Conservation (phyloP, 2,113 vertebrate species). For the Tupaia chinensis region DNA sequence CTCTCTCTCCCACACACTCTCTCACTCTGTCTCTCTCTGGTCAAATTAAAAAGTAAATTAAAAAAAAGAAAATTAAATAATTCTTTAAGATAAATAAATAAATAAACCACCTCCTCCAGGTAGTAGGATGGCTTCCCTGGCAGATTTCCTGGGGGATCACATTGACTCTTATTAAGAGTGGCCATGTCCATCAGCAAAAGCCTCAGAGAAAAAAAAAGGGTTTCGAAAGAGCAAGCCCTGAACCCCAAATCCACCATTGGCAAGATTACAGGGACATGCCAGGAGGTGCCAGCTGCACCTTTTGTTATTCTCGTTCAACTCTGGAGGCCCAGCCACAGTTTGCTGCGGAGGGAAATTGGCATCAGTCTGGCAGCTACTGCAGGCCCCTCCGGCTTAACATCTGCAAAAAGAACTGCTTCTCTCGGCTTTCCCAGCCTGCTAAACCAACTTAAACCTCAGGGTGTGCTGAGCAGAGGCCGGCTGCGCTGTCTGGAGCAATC, state of each 20-base stretch:
- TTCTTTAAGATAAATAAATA: no score
- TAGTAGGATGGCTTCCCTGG: neutral
- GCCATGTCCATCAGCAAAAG: neutral
- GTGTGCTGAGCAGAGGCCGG: neutral
- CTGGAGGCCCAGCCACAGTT: neutral
- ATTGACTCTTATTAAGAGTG: neutral
- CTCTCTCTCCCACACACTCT: no score
- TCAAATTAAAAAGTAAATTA: no score
- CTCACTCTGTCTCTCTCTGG: no score
- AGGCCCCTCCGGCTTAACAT: neutral
- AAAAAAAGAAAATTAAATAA: no score
- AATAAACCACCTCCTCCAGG: neutral
- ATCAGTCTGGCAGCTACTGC: neutral
- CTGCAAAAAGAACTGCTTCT: neutral
- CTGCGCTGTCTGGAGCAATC: slow-evolving; percentile 1
- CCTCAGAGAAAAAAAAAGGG: no score
- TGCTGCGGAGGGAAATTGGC: neutral
- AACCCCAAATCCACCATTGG: neutral
- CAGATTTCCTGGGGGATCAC: neutral
- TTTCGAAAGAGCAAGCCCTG: neutral
- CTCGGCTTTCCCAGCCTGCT: no score
- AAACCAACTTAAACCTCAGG: neutral
- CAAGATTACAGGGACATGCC: neutral
- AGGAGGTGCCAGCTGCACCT: neutral
- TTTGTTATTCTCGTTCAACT: neutral